These are phyloP conservation scores for Dusona sp. DNA, from an alignment of 2,888 invertebrate species.

Conservation along the genomic window DNA sequence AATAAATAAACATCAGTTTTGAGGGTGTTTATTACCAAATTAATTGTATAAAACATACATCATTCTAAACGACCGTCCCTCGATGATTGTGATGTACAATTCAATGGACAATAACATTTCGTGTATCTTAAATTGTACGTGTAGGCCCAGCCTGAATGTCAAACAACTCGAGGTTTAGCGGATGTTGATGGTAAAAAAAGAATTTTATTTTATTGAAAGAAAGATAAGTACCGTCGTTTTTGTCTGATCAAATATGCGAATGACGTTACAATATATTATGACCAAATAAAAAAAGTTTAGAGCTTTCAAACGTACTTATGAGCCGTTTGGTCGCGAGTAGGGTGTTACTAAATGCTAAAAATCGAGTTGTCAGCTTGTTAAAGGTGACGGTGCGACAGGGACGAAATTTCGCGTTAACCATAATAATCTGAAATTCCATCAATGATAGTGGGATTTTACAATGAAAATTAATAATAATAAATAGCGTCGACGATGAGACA, in stretches of 20 bases:
- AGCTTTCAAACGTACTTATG: background rate
- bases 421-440: slow-evolving; percentile 27
- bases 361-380: slow-evolving; percentile 3
- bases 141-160: slow-evolving; percentile 80
- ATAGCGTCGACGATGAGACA: slow-evolving; percentile 71
- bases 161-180: slow-evolving; percentile 49
- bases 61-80: slow-evolving; percentile 80
- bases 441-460: slow-evolving; percentile 13
- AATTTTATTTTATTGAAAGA: slow-evolving; percentile 24
- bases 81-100: slow-evolving; percentile 77
- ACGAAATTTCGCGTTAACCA: slow-evolving; percentile 20
- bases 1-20: slow-evolving; percentile 70
- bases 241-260: slow-evolving; percentile 46
- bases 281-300: background rate
- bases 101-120: slow-evolving; percentile 77
- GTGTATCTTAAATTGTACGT: slow-evolving; percentile 78
- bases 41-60: slow-evolving; percentile 83
- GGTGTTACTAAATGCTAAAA: background rate
- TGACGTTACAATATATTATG: slow-evolving; percentile 32
- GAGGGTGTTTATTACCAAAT: slow-evolving; percentile 82
- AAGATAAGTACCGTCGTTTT: slow-evolving; percentile 55
- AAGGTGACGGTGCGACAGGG: slow-evolving; percentile 22
- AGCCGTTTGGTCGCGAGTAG: background rate
- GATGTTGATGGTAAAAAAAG: slow-evolving; percentile 36
- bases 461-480: slow-evolving; percentile 75